These are phyloP conservation scores for Crotalus horridus DNA, from an alignment of 2,113 vertebrate species.

Conservation along the genomic window DNA sequence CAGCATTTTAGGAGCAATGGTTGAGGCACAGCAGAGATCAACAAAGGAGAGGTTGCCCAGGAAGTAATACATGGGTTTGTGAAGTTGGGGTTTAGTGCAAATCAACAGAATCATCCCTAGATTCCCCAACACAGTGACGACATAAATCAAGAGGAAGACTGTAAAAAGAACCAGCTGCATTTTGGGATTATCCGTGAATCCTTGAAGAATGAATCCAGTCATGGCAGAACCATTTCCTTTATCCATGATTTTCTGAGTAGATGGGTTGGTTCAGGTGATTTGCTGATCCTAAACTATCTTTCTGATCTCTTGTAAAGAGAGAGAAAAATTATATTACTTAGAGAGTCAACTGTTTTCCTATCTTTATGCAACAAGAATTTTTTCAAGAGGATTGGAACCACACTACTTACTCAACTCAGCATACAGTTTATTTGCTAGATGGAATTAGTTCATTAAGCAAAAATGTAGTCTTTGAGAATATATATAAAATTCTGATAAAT, in stretches of 20 bases:
- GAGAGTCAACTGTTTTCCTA: not conserved
- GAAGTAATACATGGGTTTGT: not conserved
- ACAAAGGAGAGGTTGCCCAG: not conserved
- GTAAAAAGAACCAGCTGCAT: not conserved
- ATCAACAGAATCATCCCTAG: not conserved
- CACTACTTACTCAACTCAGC: not conserved
- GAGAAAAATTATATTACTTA: not conserved
- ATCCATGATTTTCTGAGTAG: not conserved
- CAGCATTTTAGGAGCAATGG: not conserved
- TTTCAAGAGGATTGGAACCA: not conserved
- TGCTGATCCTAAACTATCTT: not conserved
- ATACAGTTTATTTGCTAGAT: not conserved
- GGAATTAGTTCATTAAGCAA: not conserved
- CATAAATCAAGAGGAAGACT: not conserved
- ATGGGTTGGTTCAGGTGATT: not conserved
- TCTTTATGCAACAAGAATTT: not conserved
- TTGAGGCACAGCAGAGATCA: not conserved
- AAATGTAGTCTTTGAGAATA: not conserved
- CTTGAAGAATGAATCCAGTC: slow-evolving; percentile 52
- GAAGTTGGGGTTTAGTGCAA: not conserved
- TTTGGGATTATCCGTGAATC: slow-evolving; percentile 37
- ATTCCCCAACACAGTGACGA: not conserved
- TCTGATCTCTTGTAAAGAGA: not conserved
- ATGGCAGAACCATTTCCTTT: not conserved
- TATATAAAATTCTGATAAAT: not conserved